phyloP scores from a whole-genome alignment of 2,113 vertebrate genomes.

The Synchiropus splendidus region DNA sequence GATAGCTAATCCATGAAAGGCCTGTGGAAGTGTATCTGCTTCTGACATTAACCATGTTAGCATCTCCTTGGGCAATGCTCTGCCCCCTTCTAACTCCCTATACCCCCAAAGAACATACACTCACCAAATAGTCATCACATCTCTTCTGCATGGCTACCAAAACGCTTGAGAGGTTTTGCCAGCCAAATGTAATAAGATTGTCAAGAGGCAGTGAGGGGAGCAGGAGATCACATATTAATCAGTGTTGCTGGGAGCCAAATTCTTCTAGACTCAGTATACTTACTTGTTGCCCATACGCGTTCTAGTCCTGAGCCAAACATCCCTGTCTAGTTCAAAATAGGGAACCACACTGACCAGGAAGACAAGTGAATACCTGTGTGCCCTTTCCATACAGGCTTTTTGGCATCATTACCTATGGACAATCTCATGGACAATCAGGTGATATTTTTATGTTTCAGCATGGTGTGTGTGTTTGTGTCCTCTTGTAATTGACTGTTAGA shows the following conservation, averaged over 20 bases:
- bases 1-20: too few relatives aligned
- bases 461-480: too few relatives aligned
- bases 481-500: too few relatives aligned
- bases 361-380: too few relatives aligned
- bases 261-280: constrained; percentile 78
- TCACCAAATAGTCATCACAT: constrained; percentile 7
- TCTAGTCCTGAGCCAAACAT: constrained; percentile 70
- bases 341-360: constrained; percentile 24
- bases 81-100: constrained; percentile 19
- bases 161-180: constrained; percentile 81
- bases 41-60: constrained; percentile 62
- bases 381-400: too few relatives aligned
- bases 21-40: constrained; percentile 44
- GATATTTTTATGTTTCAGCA: too few relatives aligned
- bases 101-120: constrained; percentile 6
- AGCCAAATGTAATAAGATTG: constrained; percentile 89
- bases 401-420: too few relatives aligned
- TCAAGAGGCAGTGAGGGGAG: constrained; percentile 72
- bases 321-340: constrained; percentile 39
- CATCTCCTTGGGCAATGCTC: constrained; percentile 66
- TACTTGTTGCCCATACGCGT: constrained; percentile 84
- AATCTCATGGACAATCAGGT: too few relatives aligned
- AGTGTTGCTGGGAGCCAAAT: constrained; percentile 84
- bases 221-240: constrained; percentile 85
- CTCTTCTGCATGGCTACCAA: constrained; percentile 62